Conservation (phyloP, 2,888 invertebrate genomes). For the Glaucopsyche alexis region DNA sequence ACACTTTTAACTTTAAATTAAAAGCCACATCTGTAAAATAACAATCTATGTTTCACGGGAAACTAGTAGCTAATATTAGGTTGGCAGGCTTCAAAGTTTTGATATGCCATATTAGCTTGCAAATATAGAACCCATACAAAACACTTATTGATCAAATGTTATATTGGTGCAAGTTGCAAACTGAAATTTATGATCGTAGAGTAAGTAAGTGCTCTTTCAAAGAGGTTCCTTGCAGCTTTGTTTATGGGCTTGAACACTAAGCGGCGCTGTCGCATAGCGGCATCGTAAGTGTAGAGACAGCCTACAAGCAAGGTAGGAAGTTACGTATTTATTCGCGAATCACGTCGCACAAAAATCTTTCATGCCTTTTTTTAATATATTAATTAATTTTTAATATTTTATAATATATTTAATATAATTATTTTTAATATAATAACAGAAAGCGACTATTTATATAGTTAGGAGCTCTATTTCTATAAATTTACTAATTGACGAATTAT, state of each 20-base stretch:
- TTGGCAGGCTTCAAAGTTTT: constrained; percentile 64
- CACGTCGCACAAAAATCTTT: neutral
- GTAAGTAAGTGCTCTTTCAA: constrained; percentile 64
- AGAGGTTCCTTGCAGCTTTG: constrained; percentile 69
- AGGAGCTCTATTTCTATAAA: too few relatives aligned
- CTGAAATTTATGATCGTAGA: constrained; percentile 73
- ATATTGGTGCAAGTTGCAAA: constrained; percentile 71
- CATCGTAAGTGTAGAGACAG: neutral
- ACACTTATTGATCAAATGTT: constrained; percentile 77
- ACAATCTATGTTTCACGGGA: constrained; percentile 24
- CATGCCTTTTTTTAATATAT: too few relatives aligned
- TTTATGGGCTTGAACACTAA: constrained; percentile 45
- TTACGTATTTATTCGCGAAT: neutral
- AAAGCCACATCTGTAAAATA: neutral
- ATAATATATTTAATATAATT: too few relatives aligned
- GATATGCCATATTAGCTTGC: constrained; percentile 75
- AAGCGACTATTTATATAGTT: too few relatives aligned
- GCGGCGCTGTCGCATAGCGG: neutral
- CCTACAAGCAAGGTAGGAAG: neutral
- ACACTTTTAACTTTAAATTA: neutral
- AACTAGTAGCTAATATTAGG: constrained; percentile 61
- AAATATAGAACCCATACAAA: constrained; percentile 78
- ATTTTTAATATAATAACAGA: too few relatives aligned
- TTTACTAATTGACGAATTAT: too few relatives aligned
- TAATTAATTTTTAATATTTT: too few relatives aligned